Conservation (phyloP, 2,797 vertebrate species). For the Psittacula derbiana region DNA sequence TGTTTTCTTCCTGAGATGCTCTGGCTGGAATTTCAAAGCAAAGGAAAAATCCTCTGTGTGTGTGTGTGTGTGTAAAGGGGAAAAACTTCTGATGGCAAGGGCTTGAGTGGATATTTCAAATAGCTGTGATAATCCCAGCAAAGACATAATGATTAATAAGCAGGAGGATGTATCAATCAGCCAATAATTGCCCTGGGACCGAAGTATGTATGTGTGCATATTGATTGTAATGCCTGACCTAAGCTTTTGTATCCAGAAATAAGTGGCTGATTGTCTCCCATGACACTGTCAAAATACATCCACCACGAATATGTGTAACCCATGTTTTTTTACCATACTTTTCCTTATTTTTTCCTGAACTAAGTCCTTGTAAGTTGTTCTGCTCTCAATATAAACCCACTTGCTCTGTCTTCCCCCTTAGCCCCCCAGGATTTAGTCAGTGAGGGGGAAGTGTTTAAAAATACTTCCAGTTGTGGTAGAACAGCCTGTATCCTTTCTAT, state of each 20-base stretch:
- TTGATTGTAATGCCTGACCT: not conserved
- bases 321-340: not conserved
- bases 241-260: constrained; percentile 3
- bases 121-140: not conserved
- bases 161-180: not conserved
- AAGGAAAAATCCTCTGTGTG: not conserved
- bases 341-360: constrained; percentile 60
- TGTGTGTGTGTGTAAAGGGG: not conserved
- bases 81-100: not conserved
- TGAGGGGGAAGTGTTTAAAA: constrained; percentile 58
- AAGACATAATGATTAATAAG: not conserved
- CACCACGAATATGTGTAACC: not conserved
- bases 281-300: not conserved
- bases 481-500: constrained; percentile 60
- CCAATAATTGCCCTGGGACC: not conserved
- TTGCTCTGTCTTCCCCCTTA: constrained; percentile 11
- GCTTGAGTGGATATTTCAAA: not conserved
- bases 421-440: constrained; percentile 28
- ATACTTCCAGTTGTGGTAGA: constrained; percentile 24
- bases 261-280: not conserved
- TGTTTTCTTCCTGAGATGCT: not conserved
- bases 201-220: not conserved
- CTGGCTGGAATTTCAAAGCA: constrained; percentile 4
- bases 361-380: not conserved
- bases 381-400: not conserved